These are phyloP conservation scores for Falcaria lacertinaria DNA, from an alignment of 2,888 invertebrate genomes.

Conservation along the genomic window DNA sequence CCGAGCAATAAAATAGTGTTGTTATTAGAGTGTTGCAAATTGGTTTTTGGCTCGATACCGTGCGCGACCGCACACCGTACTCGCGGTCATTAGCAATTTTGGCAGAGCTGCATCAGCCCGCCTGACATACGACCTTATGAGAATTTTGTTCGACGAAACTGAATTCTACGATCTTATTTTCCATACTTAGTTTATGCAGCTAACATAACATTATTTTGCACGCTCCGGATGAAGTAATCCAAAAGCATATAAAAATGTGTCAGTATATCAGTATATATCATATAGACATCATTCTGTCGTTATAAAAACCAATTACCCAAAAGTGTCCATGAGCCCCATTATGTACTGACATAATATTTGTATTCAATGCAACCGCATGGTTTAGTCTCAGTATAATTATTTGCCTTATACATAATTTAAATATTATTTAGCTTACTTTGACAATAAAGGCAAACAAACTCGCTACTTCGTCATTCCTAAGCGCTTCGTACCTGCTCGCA, in stretches of 20 bases:
- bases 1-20: slow-evolving; percentile 44
- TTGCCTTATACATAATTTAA: too few species aligned
- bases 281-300: too few species aligned
- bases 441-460: slow-evolving; percentile 61
- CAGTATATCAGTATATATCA: too few species aligned
- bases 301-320: too few species aligned
- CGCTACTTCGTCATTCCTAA: slow-evolving; percentile 11
- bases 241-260: too few species aligned
- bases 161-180: slow-evolving; percentile 12
- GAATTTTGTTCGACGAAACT: slow-evolving; percentile 40
- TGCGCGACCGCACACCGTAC: slow-evolving; percentile 56
- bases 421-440: too few species aligned
- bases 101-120: slow-evolving; percentile 57
- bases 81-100: slow-evolving; percentile 76
- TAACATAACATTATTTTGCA: background rate
- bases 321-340: too few species aligned
- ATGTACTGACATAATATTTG: too few species aligned
- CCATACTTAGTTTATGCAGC: background rate
- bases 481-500: slow-evolving; percentile 34
- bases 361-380: too few species aligned
- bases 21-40: slow-evolving; percentile 69
- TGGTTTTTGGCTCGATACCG: slow-evolving; percentile 73
- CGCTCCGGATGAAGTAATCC: too few species aligned
- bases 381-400: too few species aligned
- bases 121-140: slow-evolving; percentile 63